Conservation (phyloP, 2,888 invertebrate species). For the Entomobrya multifasciata region DNA sequence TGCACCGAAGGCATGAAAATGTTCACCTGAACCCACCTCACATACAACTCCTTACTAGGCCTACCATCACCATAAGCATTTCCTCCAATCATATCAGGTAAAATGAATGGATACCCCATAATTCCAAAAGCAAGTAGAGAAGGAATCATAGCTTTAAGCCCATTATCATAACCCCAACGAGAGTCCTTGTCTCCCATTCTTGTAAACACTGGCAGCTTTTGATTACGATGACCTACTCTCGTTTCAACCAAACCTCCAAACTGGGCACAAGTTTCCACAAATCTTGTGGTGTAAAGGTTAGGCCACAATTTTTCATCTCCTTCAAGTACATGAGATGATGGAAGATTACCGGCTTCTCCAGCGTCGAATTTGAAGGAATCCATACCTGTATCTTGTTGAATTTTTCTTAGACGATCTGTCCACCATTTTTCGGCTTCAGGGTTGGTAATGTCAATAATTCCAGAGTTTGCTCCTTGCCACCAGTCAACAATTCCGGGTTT, state of each 20-base stretch:
- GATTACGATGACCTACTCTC: constrained; percentile 87
- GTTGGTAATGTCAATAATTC: constrained; percentile 89
- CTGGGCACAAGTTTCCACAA: constrained; percentile 75
- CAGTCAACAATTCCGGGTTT: constrained; percentile 81
- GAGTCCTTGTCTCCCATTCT: constrained; percentile 88
- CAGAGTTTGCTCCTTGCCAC: constrained; percentile 83
- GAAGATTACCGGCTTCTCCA: constrained; percentile 88
- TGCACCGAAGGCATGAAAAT: constrained; percentile 90
- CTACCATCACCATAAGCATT: constrained; percentile 82
- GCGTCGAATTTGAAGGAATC: constrained; percentile 92
- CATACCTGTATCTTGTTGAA: constrained; percentile 86
- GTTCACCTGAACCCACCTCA: constrained; percentile 90
- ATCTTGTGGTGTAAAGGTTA: constrained; percentile 68
- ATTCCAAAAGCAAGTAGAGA: too few species aligned
- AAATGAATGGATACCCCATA: too few species aligned
- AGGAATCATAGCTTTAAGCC: constrained; percentile 82
- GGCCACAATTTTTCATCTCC: constrained; percentile 44
- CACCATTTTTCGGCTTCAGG: constrained; percentile 83
- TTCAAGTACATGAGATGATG: constrained; percentile 79
- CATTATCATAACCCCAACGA: constrained; percentile 82
- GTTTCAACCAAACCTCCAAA: constrained; percentile 86
- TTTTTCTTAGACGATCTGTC: constrained; percentile 80
- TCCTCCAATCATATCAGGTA: too few species aligned
- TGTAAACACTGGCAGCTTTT: constrained; percentile 85
- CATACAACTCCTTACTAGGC: constrained; percentile 85